Percentiles rank a stretch among this genome's conserved stretches.
phyloP scores from a whole-genome alignment of 2,113 vertebrate species.

The Nettapus auritus region DNA sequence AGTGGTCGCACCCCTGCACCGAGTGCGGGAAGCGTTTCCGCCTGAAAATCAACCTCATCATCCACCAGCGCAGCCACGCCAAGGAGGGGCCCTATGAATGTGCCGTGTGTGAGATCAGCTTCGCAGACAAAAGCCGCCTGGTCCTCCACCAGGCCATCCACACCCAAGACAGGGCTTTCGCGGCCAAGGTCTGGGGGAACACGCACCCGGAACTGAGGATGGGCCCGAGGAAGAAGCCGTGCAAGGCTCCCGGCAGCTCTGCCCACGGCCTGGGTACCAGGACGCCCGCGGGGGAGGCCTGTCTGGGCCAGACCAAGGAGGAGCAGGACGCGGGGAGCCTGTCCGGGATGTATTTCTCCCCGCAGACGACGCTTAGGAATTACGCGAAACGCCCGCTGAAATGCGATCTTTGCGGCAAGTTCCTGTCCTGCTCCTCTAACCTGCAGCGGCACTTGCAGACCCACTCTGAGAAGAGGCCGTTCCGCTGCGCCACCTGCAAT shows the following conservation, averaged over 20 bases:
- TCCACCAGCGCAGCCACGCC: slow-evolving; percentile 81
- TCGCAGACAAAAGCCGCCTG: slow-evolving; percentile 67
- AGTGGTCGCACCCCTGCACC: slow-evolving; percentile 75
- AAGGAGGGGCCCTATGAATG: slow-evolving; percentile 78
- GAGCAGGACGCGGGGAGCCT: slow-evolving; percentile 55
- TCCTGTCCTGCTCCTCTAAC: slow-evolving; percentile 56
- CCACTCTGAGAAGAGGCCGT: slow-evolving; percentile 52
- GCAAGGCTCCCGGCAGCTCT: background rate
- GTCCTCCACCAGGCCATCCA: slow-evolving; percentile 76
- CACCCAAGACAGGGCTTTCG: slow-evolving; percentile 46
- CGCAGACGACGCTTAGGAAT: background rate
- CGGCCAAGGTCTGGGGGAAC: slow-evolving; percentile 63
- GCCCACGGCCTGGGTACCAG: background rate
- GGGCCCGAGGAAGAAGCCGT: background rate
- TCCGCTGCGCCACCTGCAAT: slow-evolving; percentile 70
- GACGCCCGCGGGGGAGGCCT: rapidly evolving
- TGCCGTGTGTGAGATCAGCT: slow-evolving; percentile 72
- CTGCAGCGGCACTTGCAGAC: slow-evolving; percentile 71
- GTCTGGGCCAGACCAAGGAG: slow-evolving; percentile 17
- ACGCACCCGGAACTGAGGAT: slow-evolving; percentile 53
- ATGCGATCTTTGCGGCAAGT: slow-evolving; percentile 69
- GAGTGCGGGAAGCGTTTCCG: slow-evolving; percentile 80
- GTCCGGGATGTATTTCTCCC: background rate
- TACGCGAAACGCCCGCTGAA: slow-evolving; percentile 24
- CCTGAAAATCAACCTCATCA: slow-evolving; percentile 81